phyloP scores from a whole-genome alignment of 2,113 vertebrate species.

The Rhegmatorhina hoffmannsi region DNA sequence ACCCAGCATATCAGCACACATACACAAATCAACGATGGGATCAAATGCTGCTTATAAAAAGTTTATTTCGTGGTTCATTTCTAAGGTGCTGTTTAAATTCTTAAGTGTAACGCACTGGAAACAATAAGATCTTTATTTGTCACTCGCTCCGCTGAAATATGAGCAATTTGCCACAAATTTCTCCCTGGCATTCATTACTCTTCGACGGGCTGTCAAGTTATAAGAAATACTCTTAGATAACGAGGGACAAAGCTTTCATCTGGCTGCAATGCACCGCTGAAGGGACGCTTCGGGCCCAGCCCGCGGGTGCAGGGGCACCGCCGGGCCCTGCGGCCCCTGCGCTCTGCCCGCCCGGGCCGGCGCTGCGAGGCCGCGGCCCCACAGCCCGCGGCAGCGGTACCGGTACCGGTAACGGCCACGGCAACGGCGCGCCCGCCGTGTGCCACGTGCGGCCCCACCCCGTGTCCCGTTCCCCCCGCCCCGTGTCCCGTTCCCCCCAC shows the following conservation, averaged over 20 bases:
- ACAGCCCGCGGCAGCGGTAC: too few relatives aligned
- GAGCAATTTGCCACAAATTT: neutral
- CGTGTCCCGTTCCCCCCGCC: too few relatives aligned
- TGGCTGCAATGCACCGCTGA: accelerated
- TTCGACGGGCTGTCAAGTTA: neutral
- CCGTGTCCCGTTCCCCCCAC: too few relatives aligned
- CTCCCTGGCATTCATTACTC: neutral
- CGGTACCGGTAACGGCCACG: too few relatives aligned
- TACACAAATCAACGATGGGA: neutral
- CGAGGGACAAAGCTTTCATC: accelerated
- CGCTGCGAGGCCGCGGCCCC: too few relatives aligned
- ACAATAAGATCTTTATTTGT: neutral
- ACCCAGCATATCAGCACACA: neutral
- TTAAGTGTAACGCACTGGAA: neutral
- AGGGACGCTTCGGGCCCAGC: accelerated
- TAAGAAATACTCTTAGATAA: too few relatives aligned
- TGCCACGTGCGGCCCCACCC: too few relatives aligned
- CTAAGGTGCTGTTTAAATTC: neutral
- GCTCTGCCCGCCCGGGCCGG: too few relatives aligned
- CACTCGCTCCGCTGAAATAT: neutral
- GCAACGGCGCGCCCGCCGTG: too few relatives aligned
- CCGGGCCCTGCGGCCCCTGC: too few relatives aligned
- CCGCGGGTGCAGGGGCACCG: too few relatives aligned
- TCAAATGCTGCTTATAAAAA: neutral
- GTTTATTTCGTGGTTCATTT: neutral